A percentile compares a stretch with the other conserved stretches of the same genome.
These are phyloP conservation scores for Verasper variegatus DNA, from an alignment of 2,113 vertebrate species.

Conservation along the genomic window DNA sequence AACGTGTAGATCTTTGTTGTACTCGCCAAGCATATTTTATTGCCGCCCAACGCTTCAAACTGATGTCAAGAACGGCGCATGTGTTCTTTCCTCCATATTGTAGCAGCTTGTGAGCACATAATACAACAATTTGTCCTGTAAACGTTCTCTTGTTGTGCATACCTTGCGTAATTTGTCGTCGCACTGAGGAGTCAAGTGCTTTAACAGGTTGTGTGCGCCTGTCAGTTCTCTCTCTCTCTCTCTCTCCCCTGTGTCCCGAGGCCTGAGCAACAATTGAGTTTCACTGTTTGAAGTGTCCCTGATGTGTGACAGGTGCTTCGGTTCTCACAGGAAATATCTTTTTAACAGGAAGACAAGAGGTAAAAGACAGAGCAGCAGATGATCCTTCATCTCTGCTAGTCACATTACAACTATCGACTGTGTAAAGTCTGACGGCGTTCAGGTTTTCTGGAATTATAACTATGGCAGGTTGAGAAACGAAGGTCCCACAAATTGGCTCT, in stretches of 20 bases:
- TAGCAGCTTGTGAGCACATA: not conserved
- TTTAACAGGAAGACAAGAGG: constrained; percentile 36
- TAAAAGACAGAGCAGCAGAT: constrained; percentile 5
- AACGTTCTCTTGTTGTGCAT: constrained; percentile 28
- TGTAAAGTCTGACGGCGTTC: not conserved
- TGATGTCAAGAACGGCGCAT: constrained; percentile 19
- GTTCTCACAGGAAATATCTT: constrained; percentile 48
- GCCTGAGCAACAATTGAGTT: constrained; percentile 17
- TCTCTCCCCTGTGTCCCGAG: constrained; percentile 24
- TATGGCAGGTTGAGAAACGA: not conserved
- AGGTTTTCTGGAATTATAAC: not conserved
- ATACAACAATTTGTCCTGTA: not conserved
- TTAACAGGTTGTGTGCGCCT: constrained; percentile 44
- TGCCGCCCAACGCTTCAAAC: constrained; percentile 12
- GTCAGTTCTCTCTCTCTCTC: constrained; percentile 18
- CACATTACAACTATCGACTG: constrained; percentile 16
- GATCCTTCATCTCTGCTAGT: constrained; percentile 31
- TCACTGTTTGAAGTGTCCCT: constrained; percentile 49
- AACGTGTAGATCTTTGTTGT: not conserved
- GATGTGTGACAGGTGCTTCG: constrained; percentile 60
- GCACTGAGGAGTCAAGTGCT: constrained; percentile 41
- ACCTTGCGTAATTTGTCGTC: constrained; percentile 46
- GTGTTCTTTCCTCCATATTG: not conserved
- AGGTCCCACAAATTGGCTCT: not conserved
- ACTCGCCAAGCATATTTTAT: constrained; percentile 29